These are phyloP conservation scores for Cariama cristata DNA, from an alignment of 2,113 vertebrate genomes.

Conservation along the genomic window DNA sequence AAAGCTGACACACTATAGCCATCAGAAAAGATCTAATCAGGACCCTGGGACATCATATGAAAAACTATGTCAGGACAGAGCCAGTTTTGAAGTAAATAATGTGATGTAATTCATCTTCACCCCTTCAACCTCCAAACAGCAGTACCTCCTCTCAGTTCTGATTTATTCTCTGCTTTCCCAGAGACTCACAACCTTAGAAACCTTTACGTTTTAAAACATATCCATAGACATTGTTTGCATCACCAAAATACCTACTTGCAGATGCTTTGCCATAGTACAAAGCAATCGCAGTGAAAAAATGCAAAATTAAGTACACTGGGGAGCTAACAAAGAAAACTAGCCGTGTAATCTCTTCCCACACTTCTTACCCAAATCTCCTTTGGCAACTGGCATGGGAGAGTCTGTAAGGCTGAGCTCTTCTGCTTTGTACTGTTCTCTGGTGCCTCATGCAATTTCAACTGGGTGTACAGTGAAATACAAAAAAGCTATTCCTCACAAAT, in stretches of 20 bases:
- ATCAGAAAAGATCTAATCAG: neutral
- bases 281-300: neutral
- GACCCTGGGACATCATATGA: neutral
- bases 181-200: neutral
- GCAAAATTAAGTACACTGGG: neutral
- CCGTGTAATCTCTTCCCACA: slow-evolving; percentile 64
- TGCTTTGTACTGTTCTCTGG: slow-evolving; percentile 39
- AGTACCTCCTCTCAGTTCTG: neutral
- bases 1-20: neutral
- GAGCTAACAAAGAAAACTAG: slow-evolving; percentile 28
- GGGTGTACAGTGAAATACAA: slow-evolving; percentile 11
- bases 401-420: slow-evolving; percentile 4
- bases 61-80: neutral
- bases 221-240: neutral
- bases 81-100: neutral
- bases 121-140: neutral
- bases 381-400: slow-evolving; percentile 54
- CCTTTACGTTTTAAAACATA: neutral
- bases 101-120: neutral
- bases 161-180: neutral
- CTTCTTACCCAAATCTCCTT: slow-evolving; percentile 56
- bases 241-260: neutral
- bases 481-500: slow-evolving; percentile 45
- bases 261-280: neutral
- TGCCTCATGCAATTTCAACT: slow-evolving; percentile 36